These are phyloP conservation scores for Nemapogon koenigi DNA, from an alignment of 2,888 invertebrate genomes.

Conservation along the genomic window DNA sequence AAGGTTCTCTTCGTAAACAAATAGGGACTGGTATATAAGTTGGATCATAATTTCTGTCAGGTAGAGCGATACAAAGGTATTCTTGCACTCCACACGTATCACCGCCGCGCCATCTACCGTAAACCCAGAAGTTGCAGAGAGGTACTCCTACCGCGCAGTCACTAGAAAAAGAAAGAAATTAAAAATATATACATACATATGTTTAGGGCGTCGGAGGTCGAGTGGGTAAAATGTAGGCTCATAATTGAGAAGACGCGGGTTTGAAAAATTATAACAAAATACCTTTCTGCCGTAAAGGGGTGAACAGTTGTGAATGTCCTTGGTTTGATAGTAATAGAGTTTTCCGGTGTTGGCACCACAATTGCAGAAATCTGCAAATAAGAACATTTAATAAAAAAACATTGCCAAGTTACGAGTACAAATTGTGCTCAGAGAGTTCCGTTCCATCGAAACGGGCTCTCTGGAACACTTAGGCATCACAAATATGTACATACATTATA, in stretches of 20 bases:
- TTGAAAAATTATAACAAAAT: too few species aligned
- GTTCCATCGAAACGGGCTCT: too few species aligned
- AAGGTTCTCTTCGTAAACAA: conserved; percentile 24
- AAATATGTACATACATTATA: too few species aligned
- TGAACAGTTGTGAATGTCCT: conserved; percentile 28
- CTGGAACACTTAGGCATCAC: too few species aligned
- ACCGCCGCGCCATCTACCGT: conserved; percentile 34
- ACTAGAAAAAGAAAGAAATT: not conserved
- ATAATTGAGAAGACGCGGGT: too few species aligned
- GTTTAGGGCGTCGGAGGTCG: too few species aligned
- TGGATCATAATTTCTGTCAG: conserved; percentile 9
- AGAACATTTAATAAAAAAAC: conserved; percentile 20
- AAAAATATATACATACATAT: not conserved
- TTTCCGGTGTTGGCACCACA: conserved; percentile 23
- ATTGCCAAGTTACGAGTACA: too few species aligned
- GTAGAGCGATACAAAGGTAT: conserved; percentile 31
- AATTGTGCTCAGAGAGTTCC: too few species aligned
- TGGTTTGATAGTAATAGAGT: conserved; percentile 21
- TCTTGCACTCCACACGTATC: conserved; percentile 25
- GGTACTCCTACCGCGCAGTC: conserved; percentile 25
- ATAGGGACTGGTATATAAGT: conserved; percentile 23
- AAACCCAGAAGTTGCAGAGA: conserved; percentile 32
- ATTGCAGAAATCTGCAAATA: conserved; percentile 21
- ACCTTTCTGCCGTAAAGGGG: conserved; percentile 28
- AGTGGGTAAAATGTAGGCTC: too few species aligned